Evolutionary conservation across 2,888 invertebrate genomes (phyloP).

Genomic region (Fragum whitleyi): DNA sequence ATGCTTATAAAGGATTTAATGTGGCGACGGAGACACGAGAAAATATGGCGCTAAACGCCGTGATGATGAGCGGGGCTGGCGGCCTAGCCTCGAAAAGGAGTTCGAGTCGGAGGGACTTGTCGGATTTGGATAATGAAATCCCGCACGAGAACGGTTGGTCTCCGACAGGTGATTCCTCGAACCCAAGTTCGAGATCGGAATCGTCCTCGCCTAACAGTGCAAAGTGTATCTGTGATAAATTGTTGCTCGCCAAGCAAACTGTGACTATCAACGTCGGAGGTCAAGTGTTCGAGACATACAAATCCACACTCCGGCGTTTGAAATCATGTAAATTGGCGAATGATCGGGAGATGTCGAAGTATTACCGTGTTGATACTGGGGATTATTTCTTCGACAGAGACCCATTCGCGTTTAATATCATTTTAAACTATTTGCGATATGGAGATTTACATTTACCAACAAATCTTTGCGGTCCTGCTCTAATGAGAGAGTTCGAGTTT

Average conservation of each 20-base stretch:
- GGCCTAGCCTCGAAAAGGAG: constrained; percentile 38
- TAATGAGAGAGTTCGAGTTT: constrained; percentile 81
- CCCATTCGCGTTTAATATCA: constrained; percentile 79
- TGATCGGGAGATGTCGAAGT: constrained; percentile 73
- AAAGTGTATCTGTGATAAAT: constrained; percentile 61
- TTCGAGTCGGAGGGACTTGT: constrained; percentile 35
- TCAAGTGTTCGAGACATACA: constrained; percentile 78
- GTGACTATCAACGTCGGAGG: constrained; percentile 80
- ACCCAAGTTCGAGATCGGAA: constrained; percentile 35
- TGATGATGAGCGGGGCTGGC: constrained; percentile 59
- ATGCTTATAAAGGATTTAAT: constrained; percentile 22
- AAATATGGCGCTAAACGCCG: constrained; percentile 70
- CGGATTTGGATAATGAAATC: constrained; percentile 47
- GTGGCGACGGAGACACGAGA: constrained; percentile 22
- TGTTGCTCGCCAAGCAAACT: constrained; percentile 64
- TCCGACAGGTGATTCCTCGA: constrained; percentile 22
- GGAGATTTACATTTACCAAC: constrained; percentile 82
- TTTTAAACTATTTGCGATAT: constrained; percentile 81
- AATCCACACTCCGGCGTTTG: constrained; percentile 74
- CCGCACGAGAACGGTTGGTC: constrained; percentile 34
- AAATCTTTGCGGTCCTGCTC: constrained; percentile 80
- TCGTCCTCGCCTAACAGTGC: constrained; percentile 34
- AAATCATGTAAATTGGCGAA: constrained; percentile 73
- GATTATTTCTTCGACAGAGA: constrained; percentile 83
- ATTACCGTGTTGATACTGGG: constrained; percentile 72